These are phyloP conservation scores for Labeo rohita DNA, from an alignment of 2,113 vertebrate species.

Conservation along the genomic window DNA sequence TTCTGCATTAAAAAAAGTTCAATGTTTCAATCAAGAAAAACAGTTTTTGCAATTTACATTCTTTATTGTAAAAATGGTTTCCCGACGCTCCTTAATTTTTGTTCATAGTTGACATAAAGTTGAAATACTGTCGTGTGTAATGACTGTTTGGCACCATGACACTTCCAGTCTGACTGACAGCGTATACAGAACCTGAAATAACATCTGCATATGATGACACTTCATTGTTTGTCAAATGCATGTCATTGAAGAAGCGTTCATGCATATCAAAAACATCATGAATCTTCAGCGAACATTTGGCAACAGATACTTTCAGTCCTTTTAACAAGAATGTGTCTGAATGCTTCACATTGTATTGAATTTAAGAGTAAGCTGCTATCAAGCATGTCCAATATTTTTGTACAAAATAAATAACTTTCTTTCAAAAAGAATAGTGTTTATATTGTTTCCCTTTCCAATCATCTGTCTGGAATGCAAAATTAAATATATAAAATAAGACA, in stretches of 20 bases:
- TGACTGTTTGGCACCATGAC: conserved; percentile 40
- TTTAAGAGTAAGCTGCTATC: not conserved
- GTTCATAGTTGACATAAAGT: conserved; percentile 20
- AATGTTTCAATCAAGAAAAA: not conserved
- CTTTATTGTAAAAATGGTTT: conserved; percentile 31
- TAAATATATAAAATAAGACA: conserved; percentile 66
- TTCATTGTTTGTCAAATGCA: conserved; percentile 16
- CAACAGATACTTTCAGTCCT: not conserved
- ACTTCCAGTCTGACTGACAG: conserved; percentile 15
- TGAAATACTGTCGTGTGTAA: conserved; percentile 27
- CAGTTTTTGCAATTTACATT: not conserved
- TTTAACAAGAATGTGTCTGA: not conserved
- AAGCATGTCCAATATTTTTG: not conserved
- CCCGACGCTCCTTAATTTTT: not conserved
- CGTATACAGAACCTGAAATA: not conserved
- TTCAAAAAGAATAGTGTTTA: conserved; percentile 17
- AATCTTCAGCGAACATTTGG: not conserved
- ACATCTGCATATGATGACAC: not conserved
- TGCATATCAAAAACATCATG: not conserved
- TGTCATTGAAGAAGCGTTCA: not conserved
- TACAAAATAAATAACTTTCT: conserved; percentile 37
- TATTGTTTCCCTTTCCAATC: conserved; percentile 20
- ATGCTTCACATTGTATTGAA: conserved; percentile 3
- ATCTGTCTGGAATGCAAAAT: conserved; percentile 55
- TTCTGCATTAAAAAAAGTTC: not conserved